Evolutionary conservation across 2,113 vertebrate genomes (phyloP).

Genomic region (Motacilla tschutschensis): DNA sequence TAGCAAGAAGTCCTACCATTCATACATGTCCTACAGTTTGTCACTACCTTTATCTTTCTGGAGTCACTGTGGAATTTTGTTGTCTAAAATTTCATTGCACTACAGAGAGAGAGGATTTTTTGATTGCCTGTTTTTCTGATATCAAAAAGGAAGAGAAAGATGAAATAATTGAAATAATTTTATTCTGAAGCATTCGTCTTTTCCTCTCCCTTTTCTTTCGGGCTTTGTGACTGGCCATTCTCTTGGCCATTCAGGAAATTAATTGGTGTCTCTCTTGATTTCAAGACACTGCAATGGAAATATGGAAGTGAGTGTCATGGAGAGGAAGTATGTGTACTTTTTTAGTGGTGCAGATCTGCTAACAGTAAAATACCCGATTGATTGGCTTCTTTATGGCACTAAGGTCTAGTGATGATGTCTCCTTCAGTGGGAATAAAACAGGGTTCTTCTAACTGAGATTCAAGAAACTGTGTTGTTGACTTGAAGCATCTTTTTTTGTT

Average conservation of each 20-base stretch:
- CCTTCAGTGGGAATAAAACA: background rate
- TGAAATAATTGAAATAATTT: background rate
- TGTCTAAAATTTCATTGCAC: background rate
- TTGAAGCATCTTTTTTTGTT: background rate
- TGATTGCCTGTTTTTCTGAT: background rate
- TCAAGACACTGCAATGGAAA: background rate
- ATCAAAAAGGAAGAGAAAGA: background rate
- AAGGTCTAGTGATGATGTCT: background rate
- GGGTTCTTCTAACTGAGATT: background rate
- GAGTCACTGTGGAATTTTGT: background rate
- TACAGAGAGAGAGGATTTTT: background rate
- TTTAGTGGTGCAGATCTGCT: background rate
- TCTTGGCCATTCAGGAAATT: background rate
- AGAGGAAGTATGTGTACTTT: background rate
- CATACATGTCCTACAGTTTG: background rate
- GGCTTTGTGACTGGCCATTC: background rate
- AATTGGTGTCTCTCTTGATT: background rate
- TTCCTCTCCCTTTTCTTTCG: background rate
- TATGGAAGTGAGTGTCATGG: fast-evolving
- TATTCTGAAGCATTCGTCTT: background rate
- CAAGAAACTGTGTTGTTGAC: background rate
- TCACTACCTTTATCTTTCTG: background rate
- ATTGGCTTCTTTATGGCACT: background rate
- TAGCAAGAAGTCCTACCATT: background rate
- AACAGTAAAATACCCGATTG: background rate